A percentile compares a stretch with the other conserved stretches of the same genome.
Conservation (phyloP, 2,888 invertebrate species). For the Drosophila koepferae region DNA sequence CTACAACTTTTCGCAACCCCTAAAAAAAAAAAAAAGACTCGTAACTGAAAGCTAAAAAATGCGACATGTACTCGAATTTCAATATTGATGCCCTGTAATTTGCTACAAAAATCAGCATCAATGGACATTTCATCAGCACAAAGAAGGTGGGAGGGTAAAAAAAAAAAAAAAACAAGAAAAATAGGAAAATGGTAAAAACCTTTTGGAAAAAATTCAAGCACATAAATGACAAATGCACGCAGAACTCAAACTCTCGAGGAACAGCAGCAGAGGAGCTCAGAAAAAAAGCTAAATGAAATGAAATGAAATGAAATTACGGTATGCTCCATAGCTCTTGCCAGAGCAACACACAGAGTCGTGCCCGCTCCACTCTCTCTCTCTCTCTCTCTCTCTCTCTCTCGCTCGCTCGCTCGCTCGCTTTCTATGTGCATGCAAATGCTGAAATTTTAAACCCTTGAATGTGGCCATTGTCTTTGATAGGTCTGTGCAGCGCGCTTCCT, state of each 20-base stretch:
- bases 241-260: conserved; percentile 17
- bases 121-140: conserved; percentile 66
- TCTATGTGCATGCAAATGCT: conserved; percentile 71
- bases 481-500: conserved; percentile 27
- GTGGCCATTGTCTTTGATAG: conserved; percentile 76
- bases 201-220: conserved; percentile 30
- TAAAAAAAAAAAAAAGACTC: neutral
- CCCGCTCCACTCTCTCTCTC: neutral
- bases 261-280: neutral
- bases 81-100: conserved; percentile 70
- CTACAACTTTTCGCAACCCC: neutral
- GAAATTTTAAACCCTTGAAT: conserved; percentile 82
- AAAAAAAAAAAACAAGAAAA: neutral
- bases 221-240: conserved; percentile 74
- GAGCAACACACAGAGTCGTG: too few species aligned
- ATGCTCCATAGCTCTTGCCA: conserved; percentile 10
- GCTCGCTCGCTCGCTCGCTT: neutral
- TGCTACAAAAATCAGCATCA: conserved; percentile 64
- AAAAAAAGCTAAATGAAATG: conserved; percentile 76
- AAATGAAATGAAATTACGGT: conserved; percentile 77
- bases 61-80: conserved; percentile 68
- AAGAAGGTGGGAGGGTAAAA: neutral
- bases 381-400: neutral
- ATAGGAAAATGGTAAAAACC: conserved; percentile 19
- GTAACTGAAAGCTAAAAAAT: conserved; percentile 40